These are phyloP conservation scores for Salpingus planirostris DNA, from an alignment of 2,888 invertebrate genomes.

Conservation along the genomic window DNA sequence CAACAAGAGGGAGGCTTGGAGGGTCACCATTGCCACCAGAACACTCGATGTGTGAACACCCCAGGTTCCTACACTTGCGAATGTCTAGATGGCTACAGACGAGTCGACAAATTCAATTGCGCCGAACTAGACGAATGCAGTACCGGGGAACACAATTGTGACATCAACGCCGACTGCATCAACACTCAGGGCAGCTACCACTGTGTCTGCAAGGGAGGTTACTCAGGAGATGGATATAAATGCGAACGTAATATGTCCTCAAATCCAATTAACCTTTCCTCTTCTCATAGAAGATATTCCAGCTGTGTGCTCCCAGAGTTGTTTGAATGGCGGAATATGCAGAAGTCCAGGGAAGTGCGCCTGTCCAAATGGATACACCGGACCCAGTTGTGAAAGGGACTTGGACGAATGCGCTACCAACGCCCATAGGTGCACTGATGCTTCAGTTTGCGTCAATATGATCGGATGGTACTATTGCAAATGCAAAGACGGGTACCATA, in stretches of 20 bases:
- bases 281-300: too few relatives aligned
- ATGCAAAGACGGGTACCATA: slow-evolving; percentile 69
- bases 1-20: slow-evolving; percentile 64
- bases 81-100: slow-evolving; percentile 69
- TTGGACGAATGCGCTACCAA: slow-evolving; percentile 74
- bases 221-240: slow-evolving; percentile 65
- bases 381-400: slow-evolving; percentile 76
- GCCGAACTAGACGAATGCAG: slow-evolving; percentile 74
- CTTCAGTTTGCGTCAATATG: slow-evolving; percentile 76
- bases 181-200: slow-evolving; percentile 77
- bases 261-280: neutral
- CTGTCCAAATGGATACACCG: slow-evolving; percentile 74
- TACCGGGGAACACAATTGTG: slow-evolving; percentile 62
- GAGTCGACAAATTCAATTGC: slow-evolving; percentile 71
- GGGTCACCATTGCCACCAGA: slow-evolving; percentile 78
- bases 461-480: slow-evolving; percentile 87
- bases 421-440: slow-evolving; percentile 62
- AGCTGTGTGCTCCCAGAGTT: slow-evolving; percentile 74
- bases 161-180: slow-evolving; percentile 65
- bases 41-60: slow-evolving; percentile 76
- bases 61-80: slow-evolving; percentile 76
- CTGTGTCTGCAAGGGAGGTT: slow-evolving; percentile 65
- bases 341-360: slow-evolving; percentile 66
- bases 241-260: slow-evolving; percentile 68
- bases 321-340: slow-evolving; percentile 78